A percentile compares a stretch with the other conserved stretches of the same genome.
Conservation (phyloP, 2,797 vertebrate genomes). For the Myiotriccus ornatus region DNA sequence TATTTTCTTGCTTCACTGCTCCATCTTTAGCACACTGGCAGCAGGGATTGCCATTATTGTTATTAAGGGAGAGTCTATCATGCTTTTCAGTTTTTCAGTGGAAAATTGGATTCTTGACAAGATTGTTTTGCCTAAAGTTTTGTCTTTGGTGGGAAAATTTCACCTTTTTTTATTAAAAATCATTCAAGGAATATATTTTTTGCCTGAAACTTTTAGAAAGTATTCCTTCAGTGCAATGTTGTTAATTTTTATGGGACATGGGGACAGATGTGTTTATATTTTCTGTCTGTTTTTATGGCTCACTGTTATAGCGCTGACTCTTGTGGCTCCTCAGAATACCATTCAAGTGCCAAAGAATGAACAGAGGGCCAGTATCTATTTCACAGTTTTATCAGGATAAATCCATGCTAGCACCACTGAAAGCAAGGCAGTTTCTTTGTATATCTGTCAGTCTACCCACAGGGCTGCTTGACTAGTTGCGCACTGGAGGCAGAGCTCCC, state of each 20-base stretch:
- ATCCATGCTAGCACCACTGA: not conserved
- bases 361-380: conserved; percentile 27
- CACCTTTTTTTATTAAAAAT: not conserved
- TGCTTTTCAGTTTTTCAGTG: conserved; percentile 20
- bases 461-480: not conserved
- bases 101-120: conserved; percentile 55
- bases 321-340: not conserved
- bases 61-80: not conserved
- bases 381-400: conserved; percentile 22
- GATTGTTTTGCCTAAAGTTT: not conserved
- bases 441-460: not conserved
- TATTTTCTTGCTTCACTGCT: conserved; percentile 25
- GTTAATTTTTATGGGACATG: conserved; percentile 33
- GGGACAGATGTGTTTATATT: conserved; percentile 49
- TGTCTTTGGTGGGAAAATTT: conserved; percentile 11
- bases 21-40: not conserved
- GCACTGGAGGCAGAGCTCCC: not conserved
- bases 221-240: not conserved
- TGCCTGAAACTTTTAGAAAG: not conserved
- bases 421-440: conserved; percentile 7
- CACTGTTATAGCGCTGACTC: not conserved
- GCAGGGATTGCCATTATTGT: not conserved
- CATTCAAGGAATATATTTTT: not conserved
- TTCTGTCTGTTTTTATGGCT: conserved; percentile 45
- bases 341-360: conserved; percentile 16